phyloP scores from a whole-genome alignment of 2,797 vertebrate species.

The Enteromius treurensis region DNA sequence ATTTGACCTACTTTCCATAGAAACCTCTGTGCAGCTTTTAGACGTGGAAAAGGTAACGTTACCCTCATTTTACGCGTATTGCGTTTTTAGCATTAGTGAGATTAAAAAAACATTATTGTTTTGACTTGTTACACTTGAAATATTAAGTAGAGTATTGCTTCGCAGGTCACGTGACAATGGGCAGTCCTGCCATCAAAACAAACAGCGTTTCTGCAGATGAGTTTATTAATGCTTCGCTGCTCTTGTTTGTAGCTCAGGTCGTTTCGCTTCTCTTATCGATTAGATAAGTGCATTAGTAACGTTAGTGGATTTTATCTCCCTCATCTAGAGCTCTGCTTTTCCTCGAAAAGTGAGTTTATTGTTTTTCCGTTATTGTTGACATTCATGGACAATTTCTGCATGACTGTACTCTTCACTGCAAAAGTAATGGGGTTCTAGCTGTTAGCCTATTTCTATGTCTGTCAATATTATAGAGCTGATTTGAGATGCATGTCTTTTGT shows the following conservation, averaged over 20 bases:
- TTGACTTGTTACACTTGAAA: neutral
- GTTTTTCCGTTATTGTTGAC: neutral
- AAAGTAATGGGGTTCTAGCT: neutral
- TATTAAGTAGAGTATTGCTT: neutral
- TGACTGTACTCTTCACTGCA: neutral
- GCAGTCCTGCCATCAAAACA: conserved; percentile 31
- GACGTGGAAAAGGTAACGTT: neutral
- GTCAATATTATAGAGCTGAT: neutral
- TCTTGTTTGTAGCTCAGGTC: neutral
- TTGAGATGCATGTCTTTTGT: neutral
- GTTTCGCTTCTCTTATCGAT: too few species aligned
- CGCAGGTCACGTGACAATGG: conserved; percentile 19
- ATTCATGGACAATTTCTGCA: neutral
- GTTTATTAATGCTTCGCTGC: neutral
- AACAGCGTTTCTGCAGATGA: neutral
- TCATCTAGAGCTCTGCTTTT: neutral
- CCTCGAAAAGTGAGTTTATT: conserved; percentile 16
- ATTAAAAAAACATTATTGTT: neutral
- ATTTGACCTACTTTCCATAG: conserved; percentile 74
- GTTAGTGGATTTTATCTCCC: neutral
- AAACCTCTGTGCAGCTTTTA: neutral
- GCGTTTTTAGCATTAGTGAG: neutral
- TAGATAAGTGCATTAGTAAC: neutral
- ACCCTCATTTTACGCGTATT: neutral
- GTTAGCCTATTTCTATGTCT: too few species aligned